phyloP scores from a whole-genome alignment of 2,888 invertebrate genomes.

The Itoplectis maculator region DNA sequence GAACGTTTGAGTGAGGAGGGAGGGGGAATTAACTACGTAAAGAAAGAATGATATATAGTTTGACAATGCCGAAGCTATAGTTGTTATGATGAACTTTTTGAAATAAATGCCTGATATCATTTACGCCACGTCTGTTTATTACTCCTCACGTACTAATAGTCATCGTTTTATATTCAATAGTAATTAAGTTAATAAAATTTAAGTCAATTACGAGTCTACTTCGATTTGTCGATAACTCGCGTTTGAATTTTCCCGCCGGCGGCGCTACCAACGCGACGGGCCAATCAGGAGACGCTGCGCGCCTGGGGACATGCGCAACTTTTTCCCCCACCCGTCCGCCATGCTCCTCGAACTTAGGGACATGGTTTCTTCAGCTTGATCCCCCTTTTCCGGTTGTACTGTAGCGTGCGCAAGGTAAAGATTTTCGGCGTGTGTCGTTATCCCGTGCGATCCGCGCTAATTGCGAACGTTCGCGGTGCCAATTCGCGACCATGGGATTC shows the following conservation, averaged over 20 bases:
- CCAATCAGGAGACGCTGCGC: background rate
- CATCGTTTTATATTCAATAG: too few species aligned
- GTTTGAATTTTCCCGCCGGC: background rate
- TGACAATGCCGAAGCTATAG: slow-evolving; percentile 72
- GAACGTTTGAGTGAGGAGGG: slow-evolving; percentile 23
- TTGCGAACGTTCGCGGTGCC: slow-evolving; percentile 46
- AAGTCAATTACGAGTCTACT: too few species aligned
- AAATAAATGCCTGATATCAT: slow-evolving; percentile 71
- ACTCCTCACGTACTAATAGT: background rate
- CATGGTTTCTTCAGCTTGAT: slow-evolving; percentile 62
- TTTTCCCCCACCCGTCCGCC: slow-evolving; percentile 11
- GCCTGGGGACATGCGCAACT: background rate
- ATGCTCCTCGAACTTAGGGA: slow-evolving; percentile 41
- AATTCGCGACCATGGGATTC: slow-evolving; percentile 44
- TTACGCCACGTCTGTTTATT: slow-evolving; percentile 48
- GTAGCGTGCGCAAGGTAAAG: slow-evolving; percentile 79
- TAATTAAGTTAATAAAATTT: too few species aligned
- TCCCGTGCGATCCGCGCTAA: slow-evolving; percentile 74
- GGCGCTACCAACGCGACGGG: background rate
- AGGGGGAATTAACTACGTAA: background rate
- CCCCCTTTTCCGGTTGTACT: slow-evolving; percentile 79
- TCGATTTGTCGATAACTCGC: background rate
- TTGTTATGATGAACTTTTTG: slow-evolving; percentile 73
- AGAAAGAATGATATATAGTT: slow-evolving; percentile 71
- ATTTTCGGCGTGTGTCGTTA: slow-evolving; percentile 70